A percentile compares a stretch with the other conserved stretches of the same genome.
phyloP scores from a whole-genome alignment of 2,113 vertebrate genomes.

The Oreotrochilus melanogaster region DNA sequence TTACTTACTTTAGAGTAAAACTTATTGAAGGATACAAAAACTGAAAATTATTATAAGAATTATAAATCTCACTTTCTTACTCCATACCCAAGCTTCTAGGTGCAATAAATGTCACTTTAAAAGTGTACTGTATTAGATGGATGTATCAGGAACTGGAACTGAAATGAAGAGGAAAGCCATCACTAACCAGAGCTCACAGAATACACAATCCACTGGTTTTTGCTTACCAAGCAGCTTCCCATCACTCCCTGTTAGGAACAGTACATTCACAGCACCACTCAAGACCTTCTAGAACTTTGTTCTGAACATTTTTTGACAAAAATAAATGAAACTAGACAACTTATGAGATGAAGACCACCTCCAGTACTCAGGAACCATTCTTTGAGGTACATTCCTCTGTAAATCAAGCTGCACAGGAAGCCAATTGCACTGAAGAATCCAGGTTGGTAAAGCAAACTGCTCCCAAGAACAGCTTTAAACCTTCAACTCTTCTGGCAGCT shows the following conservation, averaged over 20 bases:
- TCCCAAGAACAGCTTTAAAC: background rate
- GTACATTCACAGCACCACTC: background rate
- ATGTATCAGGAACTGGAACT: background rate
- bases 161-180: background rate
- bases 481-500: background rate
- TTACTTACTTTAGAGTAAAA: background rate
- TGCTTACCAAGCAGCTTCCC: background rate
- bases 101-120: background rate
- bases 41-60: background rate
- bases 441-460: background rate
- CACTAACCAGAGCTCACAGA: background rate
- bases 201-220: fast-evolving
- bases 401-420: background rate
- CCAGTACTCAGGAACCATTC: background rate
- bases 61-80: background rate
- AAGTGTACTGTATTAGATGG: background rate
- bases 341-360: background rate
- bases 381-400: background rate
- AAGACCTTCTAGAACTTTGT: background rate
- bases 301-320: background rate
- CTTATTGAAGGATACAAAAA: background rate
- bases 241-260: background rate
- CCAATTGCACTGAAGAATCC: background rate
- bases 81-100: background rate
- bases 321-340: background rate